Percentiles rank a stretch among this genome's conserved stretches.
Evolutionary conservation across 2,113 vertebrate species (phyloP).

Genomic region (Polyodon spathula): DNA sequence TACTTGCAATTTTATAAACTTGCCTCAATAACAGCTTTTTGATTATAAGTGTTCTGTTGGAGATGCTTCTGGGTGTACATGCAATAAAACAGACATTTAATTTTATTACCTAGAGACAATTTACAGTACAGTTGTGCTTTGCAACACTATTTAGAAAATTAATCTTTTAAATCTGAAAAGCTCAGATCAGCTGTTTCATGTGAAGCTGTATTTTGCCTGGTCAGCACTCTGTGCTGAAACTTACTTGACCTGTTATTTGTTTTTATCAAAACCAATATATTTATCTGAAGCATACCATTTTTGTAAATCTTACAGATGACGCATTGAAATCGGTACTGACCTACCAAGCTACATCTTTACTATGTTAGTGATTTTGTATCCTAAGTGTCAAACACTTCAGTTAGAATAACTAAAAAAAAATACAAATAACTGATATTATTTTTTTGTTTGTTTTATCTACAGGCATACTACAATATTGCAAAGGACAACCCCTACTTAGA

Average conservation of each 20-base stretch:
- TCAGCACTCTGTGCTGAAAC: slow-evolving; percentile 15
- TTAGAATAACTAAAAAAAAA: too few relatives aligned
- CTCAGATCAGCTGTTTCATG: slow-evolving; percentile 53
- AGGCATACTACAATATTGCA: too few relatives aligned
- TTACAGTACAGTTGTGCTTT: slow-evolving; percentile 1
- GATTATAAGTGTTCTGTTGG: background rate
- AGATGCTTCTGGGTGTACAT: background rate
- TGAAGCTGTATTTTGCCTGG: slow-evolving; percentile 17
- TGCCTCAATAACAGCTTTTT: background rate
- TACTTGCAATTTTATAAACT: background rate
- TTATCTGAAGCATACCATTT: too few relatives aligned
- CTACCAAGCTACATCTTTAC: too few relatives aligned
- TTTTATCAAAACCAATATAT: background rate
- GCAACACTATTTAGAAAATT: slow-evolving; percentile 32
- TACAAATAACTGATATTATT: too few relatives aligned
- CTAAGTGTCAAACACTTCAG: too few relatives aligned
- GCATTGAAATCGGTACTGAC: too few relatives aligned
- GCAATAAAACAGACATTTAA: background rate
- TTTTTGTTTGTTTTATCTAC: too few relatives aligned
- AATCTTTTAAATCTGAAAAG: slow-evolving; percentile 45
- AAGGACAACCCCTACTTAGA: too few relatives aligned
- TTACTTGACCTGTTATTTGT: background rate
- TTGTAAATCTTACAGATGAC: too few relatives aligned
- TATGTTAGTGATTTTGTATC: too few relatives aligned
- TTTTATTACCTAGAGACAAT: slow-evolving; percentile 8